Evolutionary conservation across 2,797 vertebrate species (phyloP).

Genomic region (Sus cebifrons): DNA sequence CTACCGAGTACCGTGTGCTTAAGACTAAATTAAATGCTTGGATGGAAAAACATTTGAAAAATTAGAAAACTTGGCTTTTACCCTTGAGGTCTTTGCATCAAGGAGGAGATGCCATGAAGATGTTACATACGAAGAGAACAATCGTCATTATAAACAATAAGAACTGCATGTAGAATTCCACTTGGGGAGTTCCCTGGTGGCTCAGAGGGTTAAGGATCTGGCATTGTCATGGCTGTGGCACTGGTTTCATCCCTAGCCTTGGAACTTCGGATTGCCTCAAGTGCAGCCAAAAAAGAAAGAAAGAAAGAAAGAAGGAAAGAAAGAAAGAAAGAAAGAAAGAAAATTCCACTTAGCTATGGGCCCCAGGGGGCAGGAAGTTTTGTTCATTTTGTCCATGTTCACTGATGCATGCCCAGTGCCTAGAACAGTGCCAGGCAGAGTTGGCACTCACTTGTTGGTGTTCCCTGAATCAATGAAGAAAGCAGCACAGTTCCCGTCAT

Average conservation of each 20-base stretch:
- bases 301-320: too few relatives aligned
- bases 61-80: constrained; percentile 42
- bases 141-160: background rate
- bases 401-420: background rate
- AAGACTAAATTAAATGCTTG: constrained; percentile 24
- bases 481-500: too few relatives aligned
- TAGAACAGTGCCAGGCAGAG: background rate
- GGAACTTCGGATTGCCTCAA: too few relatives aligned
- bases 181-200: background rate
- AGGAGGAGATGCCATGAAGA: background rate
- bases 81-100: background rate
- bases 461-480: background rate
- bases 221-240: too few relatives aligned
- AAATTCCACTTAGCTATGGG: background rate
- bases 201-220: too few relatives aligned
- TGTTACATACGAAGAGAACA: background rate
- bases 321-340: too few relatives aligned
- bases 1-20: background rate
- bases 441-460: background rate
- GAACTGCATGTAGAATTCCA: background rate
- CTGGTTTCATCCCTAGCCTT: too few relatives aligned
- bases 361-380: background rate
- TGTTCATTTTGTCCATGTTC: background rate
- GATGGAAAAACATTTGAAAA: constrained; percentile 48
- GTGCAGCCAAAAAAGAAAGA: too few relatives aligned